Base-by-base conservation (phyloP, 2,113 vertebrate species). In the Phrynosoma platyrhinos region DNA sequence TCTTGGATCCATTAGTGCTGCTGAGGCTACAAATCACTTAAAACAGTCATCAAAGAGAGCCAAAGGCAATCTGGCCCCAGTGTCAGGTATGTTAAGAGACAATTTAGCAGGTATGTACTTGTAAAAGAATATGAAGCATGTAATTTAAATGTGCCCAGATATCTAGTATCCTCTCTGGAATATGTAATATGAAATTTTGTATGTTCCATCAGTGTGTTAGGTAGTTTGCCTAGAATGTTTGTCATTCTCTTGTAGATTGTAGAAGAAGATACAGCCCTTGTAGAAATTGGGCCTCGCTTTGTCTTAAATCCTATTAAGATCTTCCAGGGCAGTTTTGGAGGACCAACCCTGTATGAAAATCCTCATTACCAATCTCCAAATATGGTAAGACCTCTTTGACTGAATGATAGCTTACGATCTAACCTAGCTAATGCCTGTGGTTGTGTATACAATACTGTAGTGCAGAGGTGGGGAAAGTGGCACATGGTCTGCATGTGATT, bases 201-300 rank as follows among this genome's bases (percentile, higher is more conserved):
- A 62, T 5, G n/a, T 6, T 53, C 52, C 53, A 32, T 10, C 1
- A 55, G 53, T 20, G 21, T 40, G 23, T n/a, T 30, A 62, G 4
- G 20, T 66, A 47, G 20, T 66, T 64, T 75, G 52, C 52, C 30
- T 8, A 55, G n/a, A 27, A 64, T 87, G 0, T 82, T 77, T 85
- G 1, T 5, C 1, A 88, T 88, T 94, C 91, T 87, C 32, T 92
- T 94, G 55, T 92, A 99, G 99, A 99, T 99, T 64, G 98, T 99
- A 82, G 98, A 99, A 94, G 99, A 99, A 93, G 98, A 99, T 82
- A 98, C 97, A 32, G 96, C 98, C 88, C 95, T 99, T 6, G 98
- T 99, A 87, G 99, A 99, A 96, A 98, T 99, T 58, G 98, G 99
- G 52, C 99, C 98, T 85, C 98, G 98, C 69, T 99, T 99, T 95